Conservation (phyloP, 2,113 vertebrate species). For the Microtus oregoni region DNA sequence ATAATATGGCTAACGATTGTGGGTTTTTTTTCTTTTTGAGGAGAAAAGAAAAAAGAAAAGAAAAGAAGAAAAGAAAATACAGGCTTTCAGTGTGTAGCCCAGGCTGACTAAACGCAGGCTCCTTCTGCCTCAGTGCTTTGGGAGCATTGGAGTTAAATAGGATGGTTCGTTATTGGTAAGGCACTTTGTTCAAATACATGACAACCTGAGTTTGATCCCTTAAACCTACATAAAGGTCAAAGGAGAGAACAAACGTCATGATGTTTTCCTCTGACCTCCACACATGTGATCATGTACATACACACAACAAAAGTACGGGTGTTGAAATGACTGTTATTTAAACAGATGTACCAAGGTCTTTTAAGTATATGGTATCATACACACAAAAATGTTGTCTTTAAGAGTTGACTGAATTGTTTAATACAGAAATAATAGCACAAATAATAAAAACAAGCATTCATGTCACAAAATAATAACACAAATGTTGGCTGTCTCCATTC, state of each 20-base stretch:
- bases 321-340: constrained; percentile 5
- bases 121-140: neutral
- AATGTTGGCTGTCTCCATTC: neutral
- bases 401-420: neutral
- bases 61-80: neutral
- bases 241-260: neutral
- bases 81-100: neutral
- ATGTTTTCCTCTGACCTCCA: neutral
- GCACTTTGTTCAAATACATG: neutral
- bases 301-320: neutral
- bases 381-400: neutral
- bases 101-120: neutral
- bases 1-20: neutral
- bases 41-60: neutral
- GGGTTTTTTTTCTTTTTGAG: neutral
- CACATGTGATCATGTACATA: neutral
- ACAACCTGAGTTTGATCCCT: neutral
- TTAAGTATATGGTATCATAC: neutral
- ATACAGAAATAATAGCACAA: neutral
- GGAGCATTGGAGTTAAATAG: neutral
- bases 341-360: constrained; percentile 23
- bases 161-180: neutral
- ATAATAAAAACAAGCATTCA: neutral
- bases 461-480: neutral
- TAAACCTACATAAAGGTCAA: neutral